phyloP scores from a whole-genome alignment of 2,797 vertebrate genomes.

The Ibycter americanus region DNA sequence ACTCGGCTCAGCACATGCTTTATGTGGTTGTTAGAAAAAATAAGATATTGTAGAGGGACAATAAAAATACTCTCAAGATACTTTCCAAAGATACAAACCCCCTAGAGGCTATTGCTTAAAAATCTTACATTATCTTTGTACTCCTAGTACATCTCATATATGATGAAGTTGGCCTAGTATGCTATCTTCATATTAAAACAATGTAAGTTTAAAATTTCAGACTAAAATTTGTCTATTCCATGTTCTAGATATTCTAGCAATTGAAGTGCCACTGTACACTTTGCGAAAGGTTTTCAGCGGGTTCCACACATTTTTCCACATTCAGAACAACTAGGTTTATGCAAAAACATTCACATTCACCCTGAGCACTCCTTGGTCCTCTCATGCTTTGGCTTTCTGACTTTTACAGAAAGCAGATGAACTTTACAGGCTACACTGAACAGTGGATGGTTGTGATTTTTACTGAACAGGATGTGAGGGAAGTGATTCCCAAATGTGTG shows the following conservation, averaged over 20 bases:
- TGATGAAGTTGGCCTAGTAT: not conserved
- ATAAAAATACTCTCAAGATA: not conserved
- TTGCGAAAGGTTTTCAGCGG: not conserved
- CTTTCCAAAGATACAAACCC: not conserved
- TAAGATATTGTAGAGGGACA: not conserved
- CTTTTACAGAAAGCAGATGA: not conserved
- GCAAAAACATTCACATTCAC: not conserved
- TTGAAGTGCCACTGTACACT: not conserved
- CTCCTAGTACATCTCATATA: not conserved
- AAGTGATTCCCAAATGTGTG: not conserved
- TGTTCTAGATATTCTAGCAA: not conserved
- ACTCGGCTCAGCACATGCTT: not conserved
- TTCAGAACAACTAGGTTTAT: not conserved
- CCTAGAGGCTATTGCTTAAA: not conserved
- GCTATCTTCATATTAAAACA: not conserved
- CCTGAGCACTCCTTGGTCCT: not conserved
- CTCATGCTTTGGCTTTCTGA: not conserved
- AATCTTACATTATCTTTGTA: not conserved
- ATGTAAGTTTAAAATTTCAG: not conserved
- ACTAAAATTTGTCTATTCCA: not conserved
- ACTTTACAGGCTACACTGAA: not conserved
- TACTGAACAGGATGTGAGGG: not conserved
- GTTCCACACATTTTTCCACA: not conserved
- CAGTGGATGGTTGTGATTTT: not conserved
- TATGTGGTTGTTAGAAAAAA: not conserved